Conservation (phyloP, 2,797 vertebrate species). For the Acanthis flammea region DNA sequence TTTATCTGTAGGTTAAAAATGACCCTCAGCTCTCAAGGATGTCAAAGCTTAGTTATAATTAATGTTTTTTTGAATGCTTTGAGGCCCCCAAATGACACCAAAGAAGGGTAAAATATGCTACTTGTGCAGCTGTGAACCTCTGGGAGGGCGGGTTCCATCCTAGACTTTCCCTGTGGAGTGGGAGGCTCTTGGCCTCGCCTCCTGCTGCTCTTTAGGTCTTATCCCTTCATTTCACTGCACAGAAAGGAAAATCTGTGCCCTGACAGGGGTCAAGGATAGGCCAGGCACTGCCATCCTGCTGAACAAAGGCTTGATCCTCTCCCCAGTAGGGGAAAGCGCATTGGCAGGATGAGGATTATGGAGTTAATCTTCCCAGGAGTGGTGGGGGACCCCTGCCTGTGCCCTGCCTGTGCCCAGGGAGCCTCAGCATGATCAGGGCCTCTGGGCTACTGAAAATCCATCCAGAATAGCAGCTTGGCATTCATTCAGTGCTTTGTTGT, state of each 20-base stretch:
- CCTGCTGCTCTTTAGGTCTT: not conserved
- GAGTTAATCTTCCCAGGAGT: not conserved
- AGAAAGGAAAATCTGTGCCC: not conserved
- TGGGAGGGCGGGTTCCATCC: not conserved
- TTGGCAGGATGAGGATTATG: not conserved
- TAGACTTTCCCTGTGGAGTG: not conserved
- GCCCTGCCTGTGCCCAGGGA: not conserved
- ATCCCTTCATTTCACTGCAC: not conserved
- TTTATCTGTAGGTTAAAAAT: slow-evolving; percentile 29
- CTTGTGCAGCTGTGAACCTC: not conserved
- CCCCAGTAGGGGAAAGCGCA: not conserved
- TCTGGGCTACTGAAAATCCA: not conserved
- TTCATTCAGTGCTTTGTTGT: not conserved
- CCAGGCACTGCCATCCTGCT: not conserved
- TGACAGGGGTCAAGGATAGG: not conserved
- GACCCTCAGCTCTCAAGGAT: not conserved
- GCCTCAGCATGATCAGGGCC: not conserved
- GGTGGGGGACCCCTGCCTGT: not conserved
- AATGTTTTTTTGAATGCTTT: not conserved
- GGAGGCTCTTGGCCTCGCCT: not conserved
- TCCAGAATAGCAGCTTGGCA: not conserved
- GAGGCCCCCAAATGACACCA: slow-evolving; percentile 20
- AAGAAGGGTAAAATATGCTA: slow-evolving; percentile 54
- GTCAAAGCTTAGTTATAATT: not conserved
- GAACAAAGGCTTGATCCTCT: not conserved